These are phyloP conservation scores for Gambelia wislizenii DNA, from an alignment of 2,797 vertebrate species.

Conservation along the genomic window DNA sequence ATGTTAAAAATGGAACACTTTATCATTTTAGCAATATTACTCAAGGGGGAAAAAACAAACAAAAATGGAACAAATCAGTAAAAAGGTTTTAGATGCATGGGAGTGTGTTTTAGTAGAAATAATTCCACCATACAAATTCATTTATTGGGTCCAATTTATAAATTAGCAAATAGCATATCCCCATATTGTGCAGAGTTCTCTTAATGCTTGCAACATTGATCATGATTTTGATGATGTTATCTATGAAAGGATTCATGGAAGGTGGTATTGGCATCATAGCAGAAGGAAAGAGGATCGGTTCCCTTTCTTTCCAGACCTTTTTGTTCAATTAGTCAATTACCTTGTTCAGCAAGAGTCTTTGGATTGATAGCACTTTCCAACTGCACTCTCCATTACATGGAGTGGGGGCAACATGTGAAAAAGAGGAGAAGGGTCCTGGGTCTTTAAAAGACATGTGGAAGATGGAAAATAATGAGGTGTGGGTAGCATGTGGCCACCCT, in stretches of 20 bases:
- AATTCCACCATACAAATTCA: not conserved
- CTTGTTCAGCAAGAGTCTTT: not conserved
- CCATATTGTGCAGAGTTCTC: not conserved
- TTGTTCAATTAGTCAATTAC: not conserved
- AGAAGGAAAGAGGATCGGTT: not conserved
- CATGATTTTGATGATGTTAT: not conserved
- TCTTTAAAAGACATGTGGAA: no score
- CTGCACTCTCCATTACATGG: no score
- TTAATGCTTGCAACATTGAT: not conserved
- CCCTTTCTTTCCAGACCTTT: not conserved
- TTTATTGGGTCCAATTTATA: conserved; percentile 3
- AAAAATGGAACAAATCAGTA: conserved; percentile 50
- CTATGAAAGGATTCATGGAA: not conserved
- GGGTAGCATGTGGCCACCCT: no score
- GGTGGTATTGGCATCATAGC: not conserved
- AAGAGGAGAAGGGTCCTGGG: no score
- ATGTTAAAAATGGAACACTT: conserved; percentile 48
- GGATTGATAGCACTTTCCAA: not conserved
- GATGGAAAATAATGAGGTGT: no score
- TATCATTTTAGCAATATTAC: conserved; percentile 62
- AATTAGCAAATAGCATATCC: conserved; percentile 33
- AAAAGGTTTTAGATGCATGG: conserved; percentile 23
- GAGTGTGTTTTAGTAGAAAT: conserved; percentile 17
- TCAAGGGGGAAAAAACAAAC: conserved; percentile 23
- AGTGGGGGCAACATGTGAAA: no score